phyloP scores from a whole-genome alignment of 1,140 invertebrate species.

The Cherax destructor region DNA sequence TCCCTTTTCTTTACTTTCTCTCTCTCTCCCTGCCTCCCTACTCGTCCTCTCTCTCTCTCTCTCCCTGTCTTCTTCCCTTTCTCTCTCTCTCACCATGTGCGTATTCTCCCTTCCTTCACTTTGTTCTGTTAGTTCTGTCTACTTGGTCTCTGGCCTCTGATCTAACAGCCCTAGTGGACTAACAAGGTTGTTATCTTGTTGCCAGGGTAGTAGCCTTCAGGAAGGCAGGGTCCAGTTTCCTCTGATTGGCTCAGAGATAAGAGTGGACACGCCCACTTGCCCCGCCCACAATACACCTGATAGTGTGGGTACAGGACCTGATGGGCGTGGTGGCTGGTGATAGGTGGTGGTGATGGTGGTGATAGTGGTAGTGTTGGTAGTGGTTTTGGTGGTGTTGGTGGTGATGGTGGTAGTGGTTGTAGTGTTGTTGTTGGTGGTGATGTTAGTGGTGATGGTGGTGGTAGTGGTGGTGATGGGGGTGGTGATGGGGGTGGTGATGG shows the following conservation, averaged over 20 bases:
- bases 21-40: background rate
- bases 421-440: background rate
- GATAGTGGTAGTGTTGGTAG: background rate
- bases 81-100: background rate
- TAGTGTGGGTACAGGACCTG: background rate
- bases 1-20: slow-evolving; percentile 5
- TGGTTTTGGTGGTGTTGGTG: background rate
- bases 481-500: background rate
- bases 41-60: too few relatives aligned
- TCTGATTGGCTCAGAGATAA: slow-evolving; percentile 32
- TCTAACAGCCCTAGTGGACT: background rate
- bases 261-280: slow-evolving; percentile 17
- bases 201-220: slow-evolving; percentile 9
- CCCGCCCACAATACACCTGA: background rate
- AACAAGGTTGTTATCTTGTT: background rate
- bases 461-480: background rate
- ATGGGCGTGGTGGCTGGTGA: background rate
- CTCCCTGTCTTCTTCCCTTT: too few relatives aligned
- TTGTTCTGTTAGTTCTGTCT: too few relatives aligned
- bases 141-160: too few relatives aligned
- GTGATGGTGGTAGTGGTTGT: background rate
- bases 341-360: background rate
- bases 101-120: too few relatives aligned
- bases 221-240: slow-evolving; percentile 18
- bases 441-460: slow-evolving; percentile 3